These are phyloP conservation scores for Euleptes europaea DNA, from an alignment of 2,113 vertebrate species.

Conservation along the genomic window DNA sequence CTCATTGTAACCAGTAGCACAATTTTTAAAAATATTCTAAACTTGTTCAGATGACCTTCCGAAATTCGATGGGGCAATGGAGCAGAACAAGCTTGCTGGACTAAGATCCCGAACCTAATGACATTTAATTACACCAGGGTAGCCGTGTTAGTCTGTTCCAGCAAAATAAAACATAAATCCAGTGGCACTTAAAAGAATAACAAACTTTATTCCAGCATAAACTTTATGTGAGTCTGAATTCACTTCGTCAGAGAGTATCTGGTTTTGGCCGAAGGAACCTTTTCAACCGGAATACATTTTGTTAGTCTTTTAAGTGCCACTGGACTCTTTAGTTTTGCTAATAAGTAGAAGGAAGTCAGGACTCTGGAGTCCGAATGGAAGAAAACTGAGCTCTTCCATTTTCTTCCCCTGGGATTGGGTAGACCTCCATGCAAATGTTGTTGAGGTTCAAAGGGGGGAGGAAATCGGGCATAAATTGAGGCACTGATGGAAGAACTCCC, in stretches of 20 bases:
- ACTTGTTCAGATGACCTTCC: background rate
- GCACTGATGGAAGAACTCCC: slow-evolving; percentile 38
- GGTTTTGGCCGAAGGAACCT: no score
- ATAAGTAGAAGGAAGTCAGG: background rate
- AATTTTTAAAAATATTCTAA: background rate
- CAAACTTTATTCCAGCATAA: no score
- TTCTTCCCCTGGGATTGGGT: no score
- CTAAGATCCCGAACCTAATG: background rate
- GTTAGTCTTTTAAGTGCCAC: no score
- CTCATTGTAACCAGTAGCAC: background rate
- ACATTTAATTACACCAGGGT: no score
- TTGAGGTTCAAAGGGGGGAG: background rate
- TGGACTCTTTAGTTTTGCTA: background rate
- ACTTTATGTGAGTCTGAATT: no score
- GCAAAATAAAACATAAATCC: no score
- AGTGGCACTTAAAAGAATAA: no score
- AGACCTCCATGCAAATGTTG: no score
- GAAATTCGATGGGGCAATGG: background rate
- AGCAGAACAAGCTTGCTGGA: slow-evolving; percentile 20
- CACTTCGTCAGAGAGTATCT: no score
- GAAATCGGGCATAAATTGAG: slow-evolving; percentile 29
- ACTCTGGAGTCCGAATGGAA: background rate
- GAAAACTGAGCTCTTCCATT: background rate
- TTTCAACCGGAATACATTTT: no score
- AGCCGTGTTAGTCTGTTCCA: no score